Percentiles rank a stretch among this genome's conserved stretches.
Conservation (phyloP, 2,113 vertebrate genomes). For the Xiphophorus hellerii region DNA sequence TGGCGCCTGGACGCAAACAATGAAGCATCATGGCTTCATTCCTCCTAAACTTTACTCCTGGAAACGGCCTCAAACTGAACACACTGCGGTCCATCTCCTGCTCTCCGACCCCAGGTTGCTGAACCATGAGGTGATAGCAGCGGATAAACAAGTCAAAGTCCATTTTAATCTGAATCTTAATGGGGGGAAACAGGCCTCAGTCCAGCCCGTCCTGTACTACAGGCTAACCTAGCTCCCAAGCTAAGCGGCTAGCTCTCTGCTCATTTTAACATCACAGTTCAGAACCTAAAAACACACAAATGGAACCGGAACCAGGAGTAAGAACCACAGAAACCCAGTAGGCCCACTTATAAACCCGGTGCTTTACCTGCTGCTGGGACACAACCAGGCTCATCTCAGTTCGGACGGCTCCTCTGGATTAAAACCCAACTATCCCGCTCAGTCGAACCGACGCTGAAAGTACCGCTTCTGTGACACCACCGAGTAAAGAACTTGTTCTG, state of each 20-base stretch:
- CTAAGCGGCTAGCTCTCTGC: not conserved
- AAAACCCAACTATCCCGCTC: conserved; percentile 12
- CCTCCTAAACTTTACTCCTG: not conserved
- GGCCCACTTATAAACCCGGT: not conserved
- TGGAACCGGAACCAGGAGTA: not conserved
- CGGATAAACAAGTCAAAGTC: not conserved
- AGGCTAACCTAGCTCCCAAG: not conserved
- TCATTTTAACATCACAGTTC: too few relatives aligned
- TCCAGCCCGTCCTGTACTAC: not conserved
- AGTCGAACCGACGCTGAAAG: not conserved
- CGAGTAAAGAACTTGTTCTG: conserved; percentile 1
- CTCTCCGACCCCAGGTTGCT: too few relatives aligned
- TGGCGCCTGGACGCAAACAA: not conserved
- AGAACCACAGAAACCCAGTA: not conserved
- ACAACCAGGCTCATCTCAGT: conserved; percentile 75
- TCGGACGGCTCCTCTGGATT: conserved; percentile 8
- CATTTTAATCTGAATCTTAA: not conserved
- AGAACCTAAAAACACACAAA: not conserved
- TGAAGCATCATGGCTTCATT: not conserved
- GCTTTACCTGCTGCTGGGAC: conserved; percentile 72
- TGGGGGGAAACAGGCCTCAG: not conserved
- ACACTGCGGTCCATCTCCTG: not conserved
- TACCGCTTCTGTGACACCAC: not conserved
- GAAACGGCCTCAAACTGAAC: not conserved
- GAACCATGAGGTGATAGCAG: not conserved